Conservation (phyloP, 1,140 invertebrate species). For the Sarcophaga bullata region DNA sequence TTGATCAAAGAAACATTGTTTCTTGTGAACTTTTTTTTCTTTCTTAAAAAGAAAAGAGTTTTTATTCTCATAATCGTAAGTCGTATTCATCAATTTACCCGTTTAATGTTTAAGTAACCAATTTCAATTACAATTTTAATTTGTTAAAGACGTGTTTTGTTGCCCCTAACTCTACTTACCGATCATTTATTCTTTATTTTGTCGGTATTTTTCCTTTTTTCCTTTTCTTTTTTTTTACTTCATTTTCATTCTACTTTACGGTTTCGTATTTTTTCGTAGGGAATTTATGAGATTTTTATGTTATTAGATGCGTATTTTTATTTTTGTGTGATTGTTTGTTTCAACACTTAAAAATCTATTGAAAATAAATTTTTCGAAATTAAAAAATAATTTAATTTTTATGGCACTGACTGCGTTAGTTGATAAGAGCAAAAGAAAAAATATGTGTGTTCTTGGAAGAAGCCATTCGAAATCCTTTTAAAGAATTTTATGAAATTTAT, state of each 20-base stretch:
- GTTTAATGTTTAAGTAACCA: conserved; percentile 1
- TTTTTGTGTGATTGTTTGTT: neutral
- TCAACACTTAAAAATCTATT: neutral
- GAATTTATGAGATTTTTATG: conserved; percentile 40
- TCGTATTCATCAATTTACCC: neutral
- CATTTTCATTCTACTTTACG: neutral
- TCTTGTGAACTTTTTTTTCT: conserved; percentile 34
- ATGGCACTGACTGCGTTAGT: no score
- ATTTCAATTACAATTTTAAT: neutral
- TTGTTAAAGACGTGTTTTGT: conserved; percentile 20
- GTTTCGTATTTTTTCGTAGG: neutral
- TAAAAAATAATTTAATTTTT: no score
- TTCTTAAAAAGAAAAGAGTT: conserved; percentile 34
- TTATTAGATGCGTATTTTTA: conserved; percentile 19
- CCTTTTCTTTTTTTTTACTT: neutral
- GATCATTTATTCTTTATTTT: neutral
- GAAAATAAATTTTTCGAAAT: conserved; percentile 31
- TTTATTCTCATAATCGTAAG: conserved; percentile 13
- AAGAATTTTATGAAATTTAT: no score
- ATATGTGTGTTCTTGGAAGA: no score
- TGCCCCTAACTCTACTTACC: neutral
- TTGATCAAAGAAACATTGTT: neutral
- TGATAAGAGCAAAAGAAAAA: no score
- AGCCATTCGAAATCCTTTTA: no score
- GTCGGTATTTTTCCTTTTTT: conserved; percentile 24